Evolutionary conservation across 2,797 vertebrate species (phyloP), one percentile per base, ranked within the genome.

Genomic region (Halcyon leucocephala): DNA sequence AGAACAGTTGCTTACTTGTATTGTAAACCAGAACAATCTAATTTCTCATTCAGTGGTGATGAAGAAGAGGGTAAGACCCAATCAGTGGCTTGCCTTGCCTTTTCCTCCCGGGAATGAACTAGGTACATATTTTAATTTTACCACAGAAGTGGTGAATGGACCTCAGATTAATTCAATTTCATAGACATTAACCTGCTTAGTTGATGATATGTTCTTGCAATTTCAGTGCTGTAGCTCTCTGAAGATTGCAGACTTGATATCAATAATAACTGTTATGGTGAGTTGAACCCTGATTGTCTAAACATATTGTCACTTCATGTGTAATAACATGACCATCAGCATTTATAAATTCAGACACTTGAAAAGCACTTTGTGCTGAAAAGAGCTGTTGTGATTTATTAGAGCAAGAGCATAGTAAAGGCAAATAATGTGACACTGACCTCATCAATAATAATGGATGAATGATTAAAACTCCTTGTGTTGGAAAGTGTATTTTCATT

Each of bases 401-500:
- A 91, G 86, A 90, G 66, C 8, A 64, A 65, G 72, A 77, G 29
- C 60, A 44, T 78, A 64, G 46, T 44, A 67, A 72, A 85, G 28
- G 39, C 61, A 71, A 72, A 89, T 28, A 66, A 82, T 22, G 28
- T 58, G 87, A 71, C 26, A 41, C 29, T 66, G 85, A 91, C 44
- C 37, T 95, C 51, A 70, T 73, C 39, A 79, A 9, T 88, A 82
- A 55, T 73, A 91, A 69, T 58, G 61, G 49, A 24, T 49, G 42
- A 87, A 80, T 80, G 26, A 76, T 86, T 95, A 74, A 86, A 91
- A 62, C 31, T 88, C 64, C 41, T 84, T 55, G 49, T 69, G 62
- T 62, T 76, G 80, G 66, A 81, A 94, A 74, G 39, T 82, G 44
- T 72, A 64, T 70, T 89, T 93, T 93, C 61, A 73, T 84, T 86